Percentiles rank a stretch among this genome's conserved stretches.
Conservation (phyloP, 30 jellyfish, hydroid and myxozoan species). For the Aurelia aurita complex sp. Pacific region DNA sequence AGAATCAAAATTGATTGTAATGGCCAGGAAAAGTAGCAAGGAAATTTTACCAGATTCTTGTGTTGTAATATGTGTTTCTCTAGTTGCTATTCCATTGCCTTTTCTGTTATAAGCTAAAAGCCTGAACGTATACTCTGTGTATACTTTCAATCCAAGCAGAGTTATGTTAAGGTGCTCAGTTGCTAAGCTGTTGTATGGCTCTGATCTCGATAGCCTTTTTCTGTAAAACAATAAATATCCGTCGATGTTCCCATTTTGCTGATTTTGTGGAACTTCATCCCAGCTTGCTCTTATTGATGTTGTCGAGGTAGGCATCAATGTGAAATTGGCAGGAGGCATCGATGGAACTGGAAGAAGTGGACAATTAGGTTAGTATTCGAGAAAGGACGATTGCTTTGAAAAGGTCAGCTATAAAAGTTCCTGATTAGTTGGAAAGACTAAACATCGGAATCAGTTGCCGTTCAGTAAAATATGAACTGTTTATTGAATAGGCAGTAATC, state of each 20-base stretch:
- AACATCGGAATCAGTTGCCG: no score
- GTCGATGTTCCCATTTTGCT: conserved; percentile 45
- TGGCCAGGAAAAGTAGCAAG: no score
- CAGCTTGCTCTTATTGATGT: conserved; percentile 62
- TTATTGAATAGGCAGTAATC: no score
- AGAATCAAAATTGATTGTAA: no score
- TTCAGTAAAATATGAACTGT: no score
- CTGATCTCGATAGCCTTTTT: conserved; percentile 32
- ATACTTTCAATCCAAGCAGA: conserved; percentile 39
- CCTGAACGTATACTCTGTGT: conserved; percentile 70
- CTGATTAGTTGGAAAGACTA: no score
- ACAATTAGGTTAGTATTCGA: no score
- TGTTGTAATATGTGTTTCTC: conserved; percentile 27
- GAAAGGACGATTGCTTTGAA: no score
- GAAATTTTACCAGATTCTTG: conserved; percentile 37
- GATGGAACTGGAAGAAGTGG: conserved; percentile 27
- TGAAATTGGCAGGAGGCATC: conserved; percentile 48
- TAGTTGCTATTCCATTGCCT: conserved; percentile 83
- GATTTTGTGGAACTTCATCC: conserved; percentile 30
- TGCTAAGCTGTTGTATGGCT: conserved; percentile 57
- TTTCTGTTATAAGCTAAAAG: conserved; percentile 64
- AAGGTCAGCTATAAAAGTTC: no score
- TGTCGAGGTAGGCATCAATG: conserved; percentile 39
- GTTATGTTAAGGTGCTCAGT: conserved; percentile 18
- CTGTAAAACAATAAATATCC: conserved; percentile 64